Evolutionary conservation across 2,888 invertebrate genomes (phyloP).

Genomic region (Falcaria lacertinaria): DNA sequence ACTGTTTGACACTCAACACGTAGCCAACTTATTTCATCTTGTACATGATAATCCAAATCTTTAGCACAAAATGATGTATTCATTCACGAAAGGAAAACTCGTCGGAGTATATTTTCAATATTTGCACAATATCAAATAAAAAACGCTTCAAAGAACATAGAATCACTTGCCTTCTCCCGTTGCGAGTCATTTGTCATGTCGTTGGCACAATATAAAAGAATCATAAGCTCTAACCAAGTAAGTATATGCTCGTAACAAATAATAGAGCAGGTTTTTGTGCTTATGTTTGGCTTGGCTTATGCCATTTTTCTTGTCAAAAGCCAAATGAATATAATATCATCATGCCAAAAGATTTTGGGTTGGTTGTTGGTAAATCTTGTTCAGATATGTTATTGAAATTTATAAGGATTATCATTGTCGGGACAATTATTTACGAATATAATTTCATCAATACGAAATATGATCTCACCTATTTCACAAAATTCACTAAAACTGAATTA

Average conservation of each 20-base stretch:
- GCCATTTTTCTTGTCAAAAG: slow-evolving; percentile 1
- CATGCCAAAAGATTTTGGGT: too few species aligned
- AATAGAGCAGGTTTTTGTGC: slow-evolving; percentile 3
- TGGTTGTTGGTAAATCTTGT: too few species aligned
- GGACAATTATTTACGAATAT: too few species aligned
- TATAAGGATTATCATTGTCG: too few species aligned
- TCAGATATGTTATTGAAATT: too few species aligned
- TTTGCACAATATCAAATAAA: slow-evolving; percentile 7
- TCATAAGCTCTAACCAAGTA: slow-evolving; percentile 24
- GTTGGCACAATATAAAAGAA: slow-evolving; percentile 27
- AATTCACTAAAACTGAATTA: too few species aligned
- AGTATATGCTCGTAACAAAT: slow-evolving; percentile 6
- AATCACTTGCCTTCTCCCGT: slow-evolving; percentile 24
- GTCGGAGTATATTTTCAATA: not conserved
- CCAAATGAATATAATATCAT: too few species aligned
- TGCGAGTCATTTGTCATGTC: slow-evolving; percentile 33
- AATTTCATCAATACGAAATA: too few species aligned
- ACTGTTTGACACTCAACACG: too few species aligned
- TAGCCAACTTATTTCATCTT: too few species aligned
- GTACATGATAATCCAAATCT: not conserved
- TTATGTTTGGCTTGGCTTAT: slow-evolving; percentile 8
- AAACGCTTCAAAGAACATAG: slow-evolving; percentile 9
- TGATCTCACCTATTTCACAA: too few species aligned
- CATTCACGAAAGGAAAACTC: not conserved
- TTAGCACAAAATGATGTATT: not conserved